Evolutionary conservation across 2,113 vertebrate species (phyloP), one percentile per base, ranked within the genome.

Genomic region (Hyaena hyaena): DNA sequence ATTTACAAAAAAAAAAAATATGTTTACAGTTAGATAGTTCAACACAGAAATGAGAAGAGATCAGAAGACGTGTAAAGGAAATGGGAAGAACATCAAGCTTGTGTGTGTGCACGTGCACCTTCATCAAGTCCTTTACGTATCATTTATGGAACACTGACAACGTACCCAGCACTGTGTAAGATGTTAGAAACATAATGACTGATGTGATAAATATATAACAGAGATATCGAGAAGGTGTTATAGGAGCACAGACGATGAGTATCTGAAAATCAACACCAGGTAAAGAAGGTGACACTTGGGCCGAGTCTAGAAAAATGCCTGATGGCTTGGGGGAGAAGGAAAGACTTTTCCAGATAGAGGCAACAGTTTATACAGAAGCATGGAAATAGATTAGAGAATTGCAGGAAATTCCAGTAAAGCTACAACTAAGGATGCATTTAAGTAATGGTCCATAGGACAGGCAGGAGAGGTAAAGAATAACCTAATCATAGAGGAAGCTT

Each of bases 1-100:
- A 43, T 94, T 89, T 95, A 63, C 58, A 19, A 68, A 83, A 79
- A 68, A 83, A 79, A 90, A n/a, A 79, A 90, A 50, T 31, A 35
- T 23, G 39, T 69, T 88, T 89, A 53, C 26, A 85, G 7, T 92
- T 68, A 89, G 24, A 48, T 77, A 12, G n/a, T 86, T 92, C 50
- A 89, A 33, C 33, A 17, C 21, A 76, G 15, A 83, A 23, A 28
- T 66, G 55, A 83, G 73, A 88, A 80, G 55, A 90, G 33, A 43
- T 53, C 31, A 39, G 39, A 53, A 35, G 58, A 66, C 48, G 26
- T 21, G 16, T 19, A 71, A 74, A 88, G 79, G 65, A 81, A n/a
- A 35, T 88, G 45, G 66, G 28, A 74, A 16, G 24, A n/a, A 33
- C 15, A 7, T 24, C 35, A 58, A 26, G 9, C 50, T 12, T 74